phyloP scores from a whole-genome alignment of 2,888 invertebrate species.

The Ellobium chinense region DNA sequence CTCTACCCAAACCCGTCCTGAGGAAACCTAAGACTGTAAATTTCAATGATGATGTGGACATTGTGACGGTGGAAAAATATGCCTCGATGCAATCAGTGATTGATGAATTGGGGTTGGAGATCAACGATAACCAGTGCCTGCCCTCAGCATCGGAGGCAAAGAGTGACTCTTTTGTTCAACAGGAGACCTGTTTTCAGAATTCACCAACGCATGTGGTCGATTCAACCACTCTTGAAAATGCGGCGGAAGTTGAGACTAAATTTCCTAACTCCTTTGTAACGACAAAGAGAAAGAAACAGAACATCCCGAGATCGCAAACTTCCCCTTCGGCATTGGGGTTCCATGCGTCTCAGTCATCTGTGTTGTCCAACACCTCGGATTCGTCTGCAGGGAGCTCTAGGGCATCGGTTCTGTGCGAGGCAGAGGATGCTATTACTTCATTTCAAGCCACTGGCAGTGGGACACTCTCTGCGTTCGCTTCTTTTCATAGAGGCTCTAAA shows the following conservation, averaged over 20 bases:
- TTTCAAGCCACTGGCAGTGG: background rate
- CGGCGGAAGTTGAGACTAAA: constrained; percentile 37
- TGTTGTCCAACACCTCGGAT: constrained; percentile 12
- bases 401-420: background rate
- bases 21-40: constrained; percentile 35
- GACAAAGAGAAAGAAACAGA: constrained; percentile 11
- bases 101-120: constrained; percentile 4
- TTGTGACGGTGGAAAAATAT: background rate
- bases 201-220: background rate
- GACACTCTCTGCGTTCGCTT: background rate
- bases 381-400: background rate
- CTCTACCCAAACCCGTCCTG: constrained; percentile 3
- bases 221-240: constrained; percentile 1
- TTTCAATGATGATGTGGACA: constrained; percentile 38
- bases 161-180: background rate
- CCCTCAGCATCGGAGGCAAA: background rate
- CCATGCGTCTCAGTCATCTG: background rate
- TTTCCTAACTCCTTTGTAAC: constrained; percentile 45
- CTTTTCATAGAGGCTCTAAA: background rate
- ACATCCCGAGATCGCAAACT: constrained; percentile 11
- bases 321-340: background rate
- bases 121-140: background rate
- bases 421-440: constrained; percentile 22
- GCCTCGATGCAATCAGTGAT: constrained; percentile 2
- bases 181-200: background rate